Evolutionary conservation across 2,113 vertebrate genomes (phyloP), one percentile per base, ranked within the genome.

Genomic region (Pteruthius melanotis): DNA sequence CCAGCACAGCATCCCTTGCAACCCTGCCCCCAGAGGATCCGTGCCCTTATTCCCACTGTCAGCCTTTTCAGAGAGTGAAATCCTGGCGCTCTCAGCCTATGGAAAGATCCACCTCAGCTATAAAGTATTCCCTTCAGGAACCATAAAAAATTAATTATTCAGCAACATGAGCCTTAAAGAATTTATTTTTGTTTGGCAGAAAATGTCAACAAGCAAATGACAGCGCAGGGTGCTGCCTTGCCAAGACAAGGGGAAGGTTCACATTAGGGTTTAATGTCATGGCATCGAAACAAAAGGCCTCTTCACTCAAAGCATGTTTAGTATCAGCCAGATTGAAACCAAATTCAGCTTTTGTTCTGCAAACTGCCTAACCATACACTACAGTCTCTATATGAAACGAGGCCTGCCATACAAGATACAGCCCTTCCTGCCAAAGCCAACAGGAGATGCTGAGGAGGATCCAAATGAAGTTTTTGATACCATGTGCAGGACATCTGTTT

Each of bases 81-180:
- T 44, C 64, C 71, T 79, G 65, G 89, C 7, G 3, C 77, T 47
- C 66, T 78, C 80, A 50, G 83, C 79, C 83, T 88, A 82, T 20
- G 65, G 90, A 96, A 82, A 96, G 89, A 86, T 83, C 75, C 66
- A 83, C 79, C 83, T 89, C 78, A 86, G 90, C 70, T 78, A 85
- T 89, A 54, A 80, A 78, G 37, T 37, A 69, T 83, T 91, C 74
- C 68, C 93, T 93, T 75, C 65, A 91, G 85, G 77, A 75, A 91
- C 81, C 88, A 72, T 91, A 88, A 92, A 96, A 95, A 84, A 90
- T 91, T 92, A 91, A 93, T 74, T 79, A 89, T 82, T 90, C 92
- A 95, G 83, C 72, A 91, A 84, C 33, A 68, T 18, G 74, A 86
- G 61, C 70, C 74, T 95, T 94, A 75, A 88, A 87, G 86, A 72